These are phyloP conservation scores for Caenorhabditis afra DNA, from an alignment of 2,888 invertebrate species.

Conservation along the genomic window DNA sequence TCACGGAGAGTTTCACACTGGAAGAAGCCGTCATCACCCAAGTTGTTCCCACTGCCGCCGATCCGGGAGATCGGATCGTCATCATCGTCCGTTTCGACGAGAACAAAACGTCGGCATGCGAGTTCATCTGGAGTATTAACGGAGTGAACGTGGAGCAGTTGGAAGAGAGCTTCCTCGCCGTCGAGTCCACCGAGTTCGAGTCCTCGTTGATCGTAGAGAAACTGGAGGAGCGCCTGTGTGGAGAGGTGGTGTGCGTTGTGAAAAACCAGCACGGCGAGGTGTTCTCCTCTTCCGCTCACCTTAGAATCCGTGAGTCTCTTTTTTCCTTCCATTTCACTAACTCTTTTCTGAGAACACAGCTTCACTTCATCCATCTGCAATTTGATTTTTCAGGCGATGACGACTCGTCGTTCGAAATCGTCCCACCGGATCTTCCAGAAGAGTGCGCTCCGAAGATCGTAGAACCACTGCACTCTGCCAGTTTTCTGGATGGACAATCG, in stretches of 20 bases:
- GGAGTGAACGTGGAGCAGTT: conserved; percentile 59
- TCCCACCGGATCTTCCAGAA: conserved; percentile 70
- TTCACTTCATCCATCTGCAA: conserved; percentile 11
- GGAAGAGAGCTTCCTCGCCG: conserved; percentile 50
- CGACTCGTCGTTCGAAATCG: conserved; percentile 67
- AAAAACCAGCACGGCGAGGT: conserved; percentile 71
- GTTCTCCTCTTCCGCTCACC: conserved; percentile 63
- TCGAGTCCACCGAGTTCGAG: conserved; percentile 70
- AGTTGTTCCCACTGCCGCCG: conserved; percentile 62
- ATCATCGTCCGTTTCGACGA: conserved; percentile 68
- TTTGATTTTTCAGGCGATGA: conserved; percentile 56
- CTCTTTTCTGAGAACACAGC: not conserved
- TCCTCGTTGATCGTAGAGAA: conserved; percentile 66
- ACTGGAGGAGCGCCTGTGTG: conserved; percentile 58
- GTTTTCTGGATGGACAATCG: conserved; percentile 68
- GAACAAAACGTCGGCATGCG: conserved; percentile 68
- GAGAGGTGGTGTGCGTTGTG: conserved; percentile 71
- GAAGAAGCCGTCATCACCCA: conserved; percentile 65
- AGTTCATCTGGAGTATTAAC: conserved; percentile 74
- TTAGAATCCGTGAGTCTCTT: conserved; percentile 66
- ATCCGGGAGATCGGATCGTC: conserved; percentile 61
- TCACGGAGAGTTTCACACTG: conserved; percentile 42
- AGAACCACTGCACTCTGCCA: conserved; percentile 69
- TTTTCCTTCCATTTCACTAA: conserved; percentile 13
- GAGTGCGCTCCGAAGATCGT: conserved; percentile 72